phyloP scores from a whole-genome alignment of 2,888 invertebrate species.

The Perdita meconis region DNA sequence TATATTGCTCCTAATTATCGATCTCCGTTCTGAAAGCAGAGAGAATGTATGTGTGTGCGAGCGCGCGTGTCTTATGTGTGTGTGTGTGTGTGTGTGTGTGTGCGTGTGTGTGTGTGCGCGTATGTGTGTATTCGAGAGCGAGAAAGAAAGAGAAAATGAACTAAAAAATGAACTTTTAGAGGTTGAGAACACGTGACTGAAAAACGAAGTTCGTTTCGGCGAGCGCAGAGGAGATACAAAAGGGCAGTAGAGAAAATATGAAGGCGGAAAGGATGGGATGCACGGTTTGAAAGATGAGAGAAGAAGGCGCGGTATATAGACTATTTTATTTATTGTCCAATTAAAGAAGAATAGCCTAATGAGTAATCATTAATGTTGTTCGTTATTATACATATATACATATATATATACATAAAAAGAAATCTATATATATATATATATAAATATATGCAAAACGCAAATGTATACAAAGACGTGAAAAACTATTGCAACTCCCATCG shows the following conservation, averaged over 20 bases:
- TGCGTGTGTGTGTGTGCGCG: too few relatives aligned
- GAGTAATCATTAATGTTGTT: slow-evolving; percentile 81
- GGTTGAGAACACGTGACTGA: slow-evolving; percentile 13
- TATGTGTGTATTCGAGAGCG: too few relatives aligned
- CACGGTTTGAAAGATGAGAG: slow-evolving; percentile 54
- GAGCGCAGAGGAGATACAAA: slow-evolving; percentile 7
- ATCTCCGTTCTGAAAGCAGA: slow-evolving; percentile 55
- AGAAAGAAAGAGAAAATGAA: not conserved
- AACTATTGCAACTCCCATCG: slow-evolving; percentile 57
- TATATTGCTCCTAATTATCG: slow-evolving; percentile 64
- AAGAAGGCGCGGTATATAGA: slow-evolving; percentile 66
- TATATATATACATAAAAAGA: slow-evolving; percentile 48
- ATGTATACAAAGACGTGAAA: slow-evolving; percentile 62
- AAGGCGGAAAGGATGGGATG: slow-evolving; percentile 5
- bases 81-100: too few relatives aligned
- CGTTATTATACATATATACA: slow-evolving; percentile 75
- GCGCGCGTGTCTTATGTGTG: too few relatives aligned
- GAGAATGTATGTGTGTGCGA: too few relatives aligned
- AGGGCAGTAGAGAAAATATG: not conserved
- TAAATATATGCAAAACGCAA: slow-evolving; percentile 57
- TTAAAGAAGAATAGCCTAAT: slow-evolving; percentile 75
- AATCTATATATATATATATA: slow-evolving; percentile 55
- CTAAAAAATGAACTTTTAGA: slow-evolving; percentile 24
- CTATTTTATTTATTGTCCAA: slow-evolving; percentile 82
- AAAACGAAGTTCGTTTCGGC: slow-evolving; percentile 7